Conservation (phyloP, 1,140 invertebrate species). For the Drosophila pandora region DNA sequence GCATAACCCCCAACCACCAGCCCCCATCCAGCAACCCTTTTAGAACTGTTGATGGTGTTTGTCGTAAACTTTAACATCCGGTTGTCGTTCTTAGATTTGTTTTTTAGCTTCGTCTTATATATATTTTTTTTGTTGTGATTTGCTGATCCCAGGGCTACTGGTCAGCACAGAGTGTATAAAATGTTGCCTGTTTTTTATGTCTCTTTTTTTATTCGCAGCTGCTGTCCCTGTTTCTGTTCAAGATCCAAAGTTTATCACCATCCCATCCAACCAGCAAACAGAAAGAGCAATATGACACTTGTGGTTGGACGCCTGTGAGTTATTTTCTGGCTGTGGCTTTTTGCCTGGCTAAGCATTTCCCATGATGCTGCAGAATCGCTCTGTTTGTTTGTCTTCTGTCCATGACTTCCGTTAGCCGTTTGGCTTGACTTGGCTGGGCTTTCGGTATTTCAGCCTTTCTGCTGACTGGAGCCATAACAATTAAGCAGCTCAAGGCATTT, state of each 20-base stretch:
- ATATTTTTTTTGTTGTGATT: slow-evolving; percentile 50
- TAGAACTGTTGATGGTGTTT: slow-evolving; percentile 21
- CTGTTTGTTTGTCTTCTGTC: slow-evolving; percentile 74
- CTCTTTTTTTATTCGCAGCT: slow-evolving; percentile 45
- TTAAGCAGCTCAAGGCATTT: slow-evolving; percentile 43
- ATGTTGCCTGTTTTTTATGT: slow-evolving; percentile 64
- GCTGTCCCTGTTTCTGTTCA: slow-evolving; percentile 11
- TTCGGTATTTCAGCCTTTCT: slow-evolving; percentile 38
- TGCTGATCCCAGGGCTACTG: slow-evolving; percentile 72
- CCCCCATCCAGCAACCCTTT: slow-evolving; percentile 20
- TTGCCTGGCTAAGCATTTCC: slow-evolving; percentile 71
- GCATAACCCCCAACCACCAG: slow-evolving; percentile 23
- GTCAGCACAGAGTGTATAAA: slow-evolving; percentile 66
- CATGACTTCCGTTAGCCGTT: slow-evolving; percentile 78
- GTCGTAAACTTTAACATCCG: slow-evolving; percentile 75
- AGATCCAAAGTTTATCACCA: slow-evolving; percentile 18
- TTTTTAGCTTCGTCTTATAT: slow-evolving; percentile 28
- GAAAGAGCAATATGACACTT: slow-evolving; percentile 74
- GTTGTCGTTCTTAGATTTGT: slow-evolving; percentile 75
- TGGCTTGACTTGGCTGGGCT: slow-evolving; percentile 41
- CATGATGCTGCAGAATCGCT: slow-evolving; percentile 80
- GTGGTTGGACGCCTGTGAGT: slow-evolving; percentile 60
- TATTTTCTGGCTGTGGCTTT: slow-evolving; percentile 46
- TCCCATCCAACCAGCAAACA: neutral
- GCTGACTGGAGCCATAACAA: slow-evolving; percentile 56